Evolutionary conservation across 2,888 invertebrate species (phyloP), one percentile per base, ranked within the genome.

Genomic region (Aelia acuminata): DNA sequence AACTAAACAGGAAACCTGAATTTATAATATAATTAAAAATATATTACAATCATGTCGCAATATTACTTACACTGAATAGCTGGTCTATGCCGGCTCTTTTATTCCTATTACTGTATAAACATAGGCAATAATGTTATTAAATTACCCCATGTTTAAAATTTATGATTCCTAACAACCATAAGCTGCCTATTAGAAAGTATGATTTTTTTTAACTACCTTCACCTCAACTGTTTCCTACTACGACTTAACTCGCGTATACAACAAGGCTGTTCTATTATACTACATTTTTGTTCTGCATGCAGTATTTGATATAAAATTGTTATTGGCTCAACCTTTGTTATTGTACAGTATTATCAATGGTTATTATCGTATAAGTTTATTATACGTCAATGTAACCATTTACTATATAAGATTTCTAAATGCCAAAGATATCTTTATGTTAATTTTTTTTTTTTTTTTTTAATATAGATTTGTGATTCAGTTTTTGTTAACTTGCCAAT

Each of bases 331-430:
- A 70, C 87, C 63, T 18, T 87, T 87, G 70, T 87, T 87, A 70
- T 80, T 87, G 87, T 87, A 87, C 87, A 87, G 87, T 87, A 87
- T 87, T 87, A 87, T 26, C 50, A 87, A 48, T 57, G 87, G 70
- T 63, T 63, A 47, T 70, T 39, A 18, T 47, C 48, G 22, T n/a
- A 47, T 47, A 70, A 70, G 70, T 26, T 70, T 20, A n/a, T 43
- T 70, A 20, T 86, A 26, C 11, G 48, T 47, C 87, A 47, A 70
- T 70, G 0, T 57, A 47, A 63, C 63, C 48, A 70, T 87, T 43
- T 87, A 87, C 31, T 70, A 70, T 70, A 70, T 87, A 87, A 87
- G 87, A 39, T 70, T 70, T 57, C 35, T 47, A 70, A 43, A 87
- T 53, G 87, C 87, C 87, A 87, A 87, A 87, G 87, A 87, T 87